A percentile compares a stretch with the other conserved stretches of the same genome.
phyloP scores from a whole-genome alignment of 2,797 vertebrate genomes.

The Lemur catta region DNA sequence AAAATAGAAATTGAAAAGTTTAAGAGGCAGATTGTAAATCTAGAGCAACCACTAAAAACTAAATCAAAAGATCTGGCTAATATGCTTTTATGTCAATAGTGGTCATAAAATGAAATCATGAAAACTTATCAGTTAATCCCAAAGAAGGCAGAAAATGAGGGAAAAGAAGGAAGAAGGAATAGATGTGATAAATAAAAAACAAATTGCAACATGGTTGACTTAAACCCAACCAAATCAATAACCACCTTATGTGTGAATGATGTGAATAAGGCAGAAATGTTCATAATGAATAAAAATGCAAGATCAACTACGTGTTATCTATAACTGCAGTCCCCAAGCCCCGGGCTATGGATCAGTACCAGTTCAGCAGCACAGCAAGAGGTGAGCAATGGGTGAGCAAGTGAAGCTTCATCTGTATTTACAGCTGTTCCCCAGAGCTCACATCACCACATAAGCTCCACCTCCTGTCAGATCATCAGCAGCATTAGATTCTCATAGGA shows the following conservation, averaged over 20 bases:
- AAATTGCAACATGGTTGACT: neutral
- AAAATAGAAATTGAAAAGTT: neutral
- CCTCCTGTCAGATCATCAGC: too few species aligned
- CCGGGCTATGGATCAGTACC: too few species aligned
- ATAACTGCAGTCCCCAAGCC: neutral
- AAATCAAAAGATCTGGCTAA: neutral
- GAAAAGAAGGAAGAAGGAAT: neutral
- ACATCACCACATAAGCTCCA: too few species aligned
- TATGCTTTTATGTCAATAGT: neutral
- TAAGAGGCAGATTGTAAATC: neutral
- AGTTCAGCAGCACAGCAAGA: too few species aligned
- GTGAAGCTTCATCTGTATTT: too few species aligned
- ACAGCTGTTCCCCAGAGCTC: too few species aligned
- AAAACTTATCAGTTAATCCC: neutral
- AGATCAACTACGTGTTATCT: neutral
- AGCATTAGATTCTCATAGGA: too few species aligned
- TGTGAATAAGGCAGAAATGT: neutral
- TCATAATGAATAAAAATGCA: neutral
- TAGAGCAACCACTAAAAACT: neutral
- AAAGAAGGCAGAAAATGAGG: neutral
- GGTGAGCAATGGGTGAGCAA: too few species aligned
- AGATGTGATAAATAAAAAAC: neutral
- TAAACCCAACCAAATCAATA: neutral
- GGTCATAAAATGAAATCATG: slow-evolving; percentile 1
- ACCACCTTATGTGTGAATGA: neutral